These are phyloP conservation scores for Stenodema calcarata DNA, from an alignment of 2,888 invertebrate genomes.

Conservation along the genomic window DNA sequence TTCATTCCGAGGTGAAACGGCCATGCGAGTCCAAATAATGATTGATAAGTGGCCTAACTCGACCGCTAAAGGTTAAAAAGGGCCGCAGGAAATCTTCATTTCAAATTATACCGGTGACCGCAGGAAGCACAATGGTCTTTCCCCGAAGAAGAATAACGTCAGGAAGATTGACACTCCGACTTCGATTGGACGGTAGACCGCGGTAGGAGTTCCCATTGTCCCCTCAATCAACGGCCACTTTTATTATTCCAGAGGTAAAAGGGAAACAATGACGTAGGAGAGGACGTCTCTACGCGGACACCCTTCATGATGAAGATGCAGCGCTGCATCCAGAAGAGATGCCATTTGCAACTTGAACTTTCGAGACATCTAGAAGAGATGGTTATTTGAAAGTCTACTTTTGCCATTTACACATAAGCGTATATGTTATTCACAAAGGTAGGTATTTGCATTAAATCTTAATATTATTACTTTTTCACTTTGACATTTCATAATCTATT, in stretches of 20 bases:
- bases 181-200: not conserved
- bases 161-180: not conserved
- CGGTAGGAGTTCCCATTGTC: not conserved
- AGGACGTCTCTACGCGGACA: not conserved
- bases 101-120: not conserved
- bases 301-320: not conserved
- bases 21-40: not conserved
- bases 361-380: not conserved
- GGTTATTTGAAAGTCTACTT: not conserved
- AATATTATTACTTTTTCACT: too few species aligned
- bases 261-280: not conserved
- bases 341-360: not conserved
- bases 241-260: not conserved
- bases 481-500: too few species aligned
- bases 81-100: not conserved
- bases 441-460: too few species aligned
- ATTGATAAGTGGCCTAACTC: not conserved
- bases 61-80: not conserved
- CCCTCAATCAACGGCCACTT: not conserved
- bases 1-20: not conserved
- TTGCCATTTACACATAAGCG: not conserved
- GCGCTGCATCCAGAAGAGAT: not conserved
- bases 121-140: not conserved
- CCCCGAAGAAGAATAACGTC: not conserved
- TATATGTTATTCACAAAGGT: too few species aligned